phyloP scores from a whole-genome alignment of 2,113 vertebrate species.

The Falco punctatus region DNA sequence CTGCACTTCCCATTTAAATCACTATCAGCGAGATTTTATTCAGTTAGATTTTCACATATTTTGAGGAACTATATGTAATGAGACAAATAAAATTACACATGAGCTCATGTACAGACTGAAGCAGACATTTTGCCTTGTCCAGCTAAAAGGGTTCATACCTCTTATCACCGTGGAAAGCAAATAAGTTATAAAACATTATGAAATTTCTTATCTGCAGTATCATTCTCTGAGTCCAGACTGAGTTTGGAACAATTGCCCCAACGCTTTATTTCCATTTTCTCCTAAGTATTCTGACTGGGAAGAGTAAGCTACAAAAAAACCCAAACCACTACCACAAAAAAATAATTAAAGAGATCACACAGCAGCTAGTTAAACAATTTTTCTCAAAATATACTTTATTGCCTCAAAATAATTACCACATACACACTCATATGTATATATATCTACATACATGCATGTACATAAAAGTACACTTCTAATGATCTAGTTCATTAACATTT shows the following conservation, averaged over 20 bases:
- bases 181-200: neutral
- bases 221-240: neutral
- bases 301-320: neutral
- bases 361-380: neutral
- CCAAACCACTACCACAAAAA: neutral
- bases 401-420: neutral
- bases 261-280: neutral
- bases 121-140: neutral
- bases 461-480: neutral
- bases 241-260: neutral
- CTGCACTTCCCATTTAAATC: neutral
- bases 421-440: neutral
- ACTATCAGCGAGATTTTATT: neutral
- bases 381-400: neutral
- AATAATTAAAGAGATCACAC: neutral
- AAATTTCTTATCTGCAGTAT: neutral
- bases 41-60: neutral
- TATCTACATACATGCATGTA: rapidly evolving
- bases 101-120: neutral
- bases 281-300: neutral
- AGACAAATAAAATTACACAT: neutral
- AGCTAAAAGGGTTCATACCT: neutral
- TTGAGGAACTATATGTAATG: neutral
- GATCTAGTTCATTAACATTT: neutral
- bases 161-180: neutral